These are phyloP conservation scores for Pipistrellus nathusii DNA, from an alignment of 2,797 vertebrate species.

Conservation along the genomic window DNA sequence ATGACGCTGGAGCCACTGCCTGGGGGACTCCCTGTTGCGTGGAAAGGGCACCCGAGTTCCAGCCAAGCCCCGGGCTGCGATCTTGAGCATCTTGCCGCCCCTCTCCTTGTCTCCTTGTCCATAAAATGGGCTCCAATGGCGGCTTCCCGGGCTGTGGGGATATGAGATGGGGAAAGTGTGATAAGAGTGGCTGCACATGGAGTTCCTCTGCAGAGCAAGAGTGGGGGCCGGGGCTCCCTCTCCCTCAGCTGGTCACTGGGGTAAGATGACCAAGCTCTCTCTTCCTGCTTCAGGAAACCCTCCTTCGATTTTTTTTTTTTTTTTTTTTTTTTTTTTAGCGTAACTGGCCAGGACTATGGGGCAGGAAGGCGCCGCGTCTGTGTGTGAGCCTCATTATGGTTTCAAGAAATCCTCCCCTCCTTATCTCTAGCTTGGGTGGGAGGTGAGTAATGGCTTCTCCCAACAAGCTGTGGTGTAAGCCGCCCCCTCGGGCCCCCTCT, in stretches of 20 bases:
- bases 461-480: neutral
- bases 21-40: neutral
- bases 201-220: neutral
- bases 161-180: neutral
- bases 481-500: no score
- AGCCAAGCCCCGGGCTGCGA: neutral
- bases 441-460: neutral
- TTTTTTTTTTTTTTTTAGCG: neutral
- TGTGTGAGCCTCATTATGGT: neutral
- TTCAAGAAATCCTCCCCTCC: neutral
- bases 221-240: neutral
- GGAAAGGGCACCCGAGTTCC: neutral
- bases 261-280: neutral
- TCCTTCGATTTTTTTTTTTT: neutral
- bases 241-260: neutral
- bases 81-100: neutral
- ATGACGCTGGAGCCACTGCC: neutral
- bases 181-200: neutral
- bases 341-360: no score
- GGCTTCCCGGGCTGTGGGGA: neutral
- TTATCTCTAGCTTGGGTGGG: neutral
- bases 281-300: neutral
- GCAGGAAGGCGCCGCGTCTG: neutral
- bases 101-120: neutral
- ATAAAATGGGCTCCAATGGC: neutral